Evolutionary conservation across 2,113 vertebrate species (phyloP).

Genomic region (Muntiacus muntjak): DNA sequence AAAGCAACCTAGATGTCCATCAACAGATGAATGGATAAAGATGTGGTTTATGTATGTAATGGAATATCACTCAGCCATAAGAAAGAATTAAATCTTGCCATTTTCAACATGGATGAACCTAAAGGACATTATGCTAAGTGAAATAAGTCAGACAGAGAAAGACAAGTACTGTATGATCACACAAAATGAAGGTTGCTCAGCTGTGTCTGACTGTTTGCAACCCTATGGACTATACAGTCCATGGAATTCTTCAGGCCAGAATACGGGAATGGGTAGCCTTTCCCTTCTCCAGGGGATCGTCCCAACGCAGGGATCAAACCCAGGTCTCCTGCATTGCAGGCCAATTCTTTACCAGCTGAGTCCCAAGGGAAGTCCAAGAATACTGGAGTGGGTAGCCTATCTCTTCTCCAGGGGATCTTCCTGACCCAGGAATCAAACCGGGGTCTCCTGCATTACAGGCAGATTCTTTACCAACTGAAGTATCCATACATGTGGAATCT

Average conservation of each 20-base stretch:
- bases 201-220: background rate
- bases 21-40: background rate
- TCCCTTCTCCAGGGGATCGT: background rate
- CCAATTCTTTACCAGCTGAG: background rate
- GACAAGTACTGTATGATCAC: background rate
- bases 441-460: background rate
- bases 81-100: background rate
- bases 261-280: background rate
- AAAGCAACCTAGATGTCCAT: background rate
- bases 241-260: background rate
- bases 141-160: background rate
- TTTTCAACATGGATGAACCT: background rate
- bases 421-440: background rate
- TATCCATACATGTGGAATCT: background rate
- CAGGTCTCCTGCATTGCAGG: background rate
- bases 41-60: background rate
- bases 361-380: background rate
- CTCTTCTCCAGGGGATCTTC: background rate
- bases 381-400: background rate
- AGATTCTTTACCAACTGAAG: background rate
- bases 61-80: background rate
- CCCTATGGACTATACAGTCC: background rate
- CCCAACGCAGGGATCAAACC: background rate
- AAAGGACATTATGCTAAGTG: background rate
- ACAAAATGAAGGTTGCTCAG: background rate